Evolutionary conservation across 2,113 vertebrate genomes (phyloP).

Genomic region (Perognathus longimembris): DNA sequence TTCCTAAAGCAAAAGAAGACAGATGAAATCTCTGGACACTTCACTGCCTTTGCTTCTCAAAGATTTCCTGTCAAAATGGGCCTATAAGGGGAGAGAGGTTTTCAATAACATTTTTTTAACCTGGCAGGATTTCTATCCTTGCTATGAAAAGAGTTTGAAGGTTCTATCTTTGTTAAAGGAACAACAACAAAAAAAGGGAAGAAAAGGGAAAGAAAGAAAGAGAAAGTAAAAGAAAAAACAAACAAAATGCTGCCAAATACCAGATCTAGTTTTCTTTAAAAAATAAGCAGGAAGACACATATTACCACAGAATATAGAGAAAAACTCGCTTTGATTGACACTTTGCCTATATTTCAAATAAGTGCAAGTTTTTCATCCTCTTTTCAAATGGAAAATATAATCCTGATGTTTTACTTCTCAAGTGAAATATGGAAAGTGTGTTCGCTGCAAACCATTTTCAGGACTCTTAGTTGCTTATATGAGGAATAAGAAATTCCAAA

Average conservation of each 20-base stretch:
- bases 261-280: slow-evolving; percentile 86
- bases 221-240: background rate
- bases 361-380: slow-evolving; percentile 51
- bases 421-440: slow-evolving; percentile 76
- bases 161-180: slow-evolving; percentile 84
- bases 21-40: slow-evolving; percentile 99
- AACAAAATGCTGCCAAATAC: slow-evolving; percentile 82
- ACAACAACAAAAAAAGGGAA: slow-evolving; percentile 16
- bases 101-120: slow-evolving; percentile 92
- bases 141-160: slow-evolving; percentile 90
- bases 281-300: slow-evolving; percentile 84
- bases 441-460: slow-evolving; percentile 80
- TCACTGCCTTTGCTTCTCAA: slow-evolving; percentile 96
- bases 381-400: slow-evolving; percentile 84
- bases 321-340: slow-evolving; percentile 84
- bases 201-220: slow-evolving; percentile 31
- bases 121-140: slow-evolving; percentile 91
- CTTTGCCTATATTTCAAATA: slow-evolving; percentile 83
- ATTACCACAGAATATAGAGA: slow-evolving; percentile 83
- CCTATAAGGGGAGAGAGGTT: slow-evolving; percentile 97
- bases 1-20: slow-evolving; percentile 97
- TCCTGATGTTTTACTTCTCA: slow-evolving; percentile 84
- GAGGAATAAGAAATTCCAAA: slow-evolving; percentile 57
- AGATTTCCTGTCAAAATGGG: slow-evolving; percentile 99
- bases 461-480: slow-evolving; percentile 45